These are phyloP conservation scores for Willisornis vidua DNA, from an alignment of 2,113 vertebrate genomes.

Conservation along the genomic window DNA sequence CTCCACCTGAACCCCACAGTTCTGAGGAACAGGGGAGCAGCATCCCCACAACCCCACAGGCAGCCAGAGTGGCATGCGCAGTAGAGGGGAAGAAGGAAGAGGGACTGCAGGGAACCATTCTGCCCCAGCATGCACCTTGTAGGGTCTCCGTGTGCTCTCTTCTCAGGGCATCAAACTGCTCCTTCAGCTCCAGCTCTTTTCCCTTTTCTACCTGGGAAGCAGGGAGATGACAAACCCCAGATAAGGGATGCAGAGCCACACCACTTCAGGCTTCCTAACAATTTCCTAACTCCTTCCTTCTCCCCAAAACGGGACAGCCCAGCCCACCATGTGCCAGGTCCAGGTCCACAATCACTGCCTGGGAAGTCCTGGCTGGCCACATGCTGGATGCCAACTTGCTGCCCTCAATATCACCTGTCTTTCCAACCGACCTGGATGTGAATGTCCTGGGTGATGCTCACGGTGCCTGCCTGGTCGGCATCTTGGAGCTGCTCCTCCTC, in stretches of 20 bases:
- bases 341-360: not conserved
- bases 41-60: accelerated
- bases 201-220: conserved; percentile 78
- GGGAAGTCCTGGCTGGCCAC: not conserved
- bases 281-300: not conserved
- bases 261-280: not conserved
- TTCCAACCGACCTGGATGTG: not conserved
- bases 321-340: not conserved
- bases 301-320: not conserved
- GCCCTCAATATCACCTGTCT: not conserved
- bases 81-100: accelerated
- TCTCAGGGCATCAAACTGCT: conserved; percentile 60
- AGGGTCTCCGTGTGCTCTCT: conserved; percentile 67
- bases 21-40: not conserved
- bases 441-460: not conserved
- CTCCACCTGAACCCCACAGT: not conserved
- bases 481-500: conserved; percentile 10
- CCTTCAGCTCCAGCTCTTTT: conserved; percentile 70
- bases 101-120: not conserved
- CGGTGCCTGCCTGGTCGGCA: not conserved
- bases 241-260: not conserved
- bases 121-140: conserved; percentile 69
- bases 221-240: not conserved
- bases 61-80: not conserved
- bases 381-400: accelerated